Evolutionary conservation across 2,888 invertebrate species (phyloP).

Genomic region (Axea sp.): DNA sequence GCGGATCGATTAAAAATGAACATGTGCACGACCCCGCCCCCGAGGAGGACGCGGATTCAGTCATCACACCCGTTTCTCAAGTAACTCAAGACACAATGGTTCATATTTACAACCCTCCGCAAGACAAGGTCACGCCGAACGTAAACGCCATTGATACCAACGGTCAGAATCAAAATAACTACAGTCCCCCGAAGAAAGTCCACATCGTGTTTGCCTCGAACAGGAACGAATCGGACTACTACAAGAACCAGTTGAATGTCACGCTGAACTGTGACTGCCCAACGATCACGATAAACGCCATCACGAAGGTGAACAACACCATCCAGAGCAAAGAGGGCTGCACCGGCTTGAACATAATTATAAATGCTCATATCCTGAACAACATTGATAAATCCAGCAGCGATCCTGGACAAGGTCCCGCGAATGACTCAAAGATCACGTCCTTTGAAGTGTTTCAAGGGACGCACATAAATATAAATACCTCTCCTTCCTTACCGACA

Average conservation of each 20-base stretch:
- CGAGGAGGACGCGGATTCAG: too few species aligned
- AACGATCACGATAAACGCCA: conserved; percentile 76
- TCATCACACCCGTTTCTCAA: conserved; percentile 66
- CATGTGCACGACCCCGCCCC: too few species aligned
- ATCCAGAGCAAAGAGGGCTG: conserved; percentile 83
- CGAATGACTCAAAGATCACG: conserved; percentile 45
- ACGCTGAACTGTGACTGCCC: conserved; percentile 70
- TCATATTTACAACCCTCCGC: conserved; percentile 71
- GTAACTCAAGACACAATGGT: conserved; percentile 75
- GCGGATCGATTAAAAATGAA: too few species aligned
- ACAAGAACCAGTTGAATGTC: conserved; percentile 38
- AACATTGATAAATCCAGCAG: conserved; percentile 73
- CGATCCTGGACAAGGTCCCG: conserved; percentile 1
- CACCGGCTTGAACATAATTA: conserved; percentile 85
- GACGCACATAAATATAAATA: conserved; percentile 70
- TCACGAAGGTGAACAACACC: conserved; percentile 76
- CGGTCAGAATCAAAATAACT: conserved; percentile 31
- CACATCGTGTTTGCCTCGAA: conserved; percentile 73
- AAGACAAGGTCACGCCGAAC: conserved; percentile 64
- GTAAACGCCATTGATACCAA: conserved; percentile 60
- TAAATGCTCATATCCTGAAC: conserved; percentile 85
- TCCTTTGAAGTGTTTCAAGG: conserved; percentile 69
- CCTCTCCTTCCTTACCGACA: conserved; percentile 9
- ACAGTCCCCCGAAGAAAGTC: conserved; percentile 69
- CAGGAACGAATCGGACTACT: conserved; percentile 62